Evolutionary conservation across 2,888 invertebrate species (phyloP), one percentile per base, ranked within the genome.

Genomic region (Pegoplata infirma): DNA sequence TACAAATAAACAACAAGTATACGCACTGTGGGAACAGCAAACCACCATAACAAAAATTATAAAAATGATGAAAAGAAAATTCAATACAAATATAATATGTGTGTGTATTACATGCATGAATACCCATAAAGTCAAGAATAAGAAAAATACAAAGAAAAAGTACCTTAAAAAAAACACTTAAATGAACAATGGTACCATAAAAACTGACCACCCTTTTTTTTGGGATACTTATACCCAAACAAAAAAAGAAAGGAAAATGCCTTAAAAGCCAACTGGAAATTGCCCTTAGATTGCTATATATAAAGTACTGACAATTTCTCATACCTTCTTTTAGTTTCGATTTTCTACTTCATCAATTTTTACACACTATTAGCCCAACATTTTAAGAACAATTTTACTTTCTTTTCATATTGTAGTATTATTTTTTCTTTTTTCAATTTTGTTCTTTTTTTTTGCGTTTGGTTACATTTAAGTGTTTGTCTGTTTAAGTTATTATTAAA

Each of bases 281-380:
- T 64, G 3, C 21, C 21, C n/a, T 51, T 12, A 49, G 25, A 47
- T 56, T 53, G 32, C n/a, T n/a, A n/a, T n/a, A 23, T 32, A 0
- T 12, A n/a, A 1, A 17, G 36, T 40, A 3, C 4, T 3, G 8
- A 32, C 32, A 32, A 32, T 32, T 28, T 36, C 12, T 12, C 10
- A 36, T 36, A 36, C 36, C 3, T 25, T 25, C n/a, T n/a, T 25
- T 25, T 5, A 2, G 36, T 71, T 56, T 63, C n/a, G 56, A 40
- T 68, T 75, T 75, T 76, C 68, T 69, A 46, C 68, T 69, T 49
- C 68, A 69, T 76, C 55, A 69, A 44, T 36, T 76, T 63, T 69
- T 56, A 44, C 63, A 69, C 63, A 58, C 56, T 76, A 69, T 69
- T 63, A 76, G 49, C 21, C 16, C 36, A 61, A 49, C 23, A 68